Conservation (phyloP, 30 jellyfish, hydroid and myxozoan species). For the Hydractinia echinata region DNA sequence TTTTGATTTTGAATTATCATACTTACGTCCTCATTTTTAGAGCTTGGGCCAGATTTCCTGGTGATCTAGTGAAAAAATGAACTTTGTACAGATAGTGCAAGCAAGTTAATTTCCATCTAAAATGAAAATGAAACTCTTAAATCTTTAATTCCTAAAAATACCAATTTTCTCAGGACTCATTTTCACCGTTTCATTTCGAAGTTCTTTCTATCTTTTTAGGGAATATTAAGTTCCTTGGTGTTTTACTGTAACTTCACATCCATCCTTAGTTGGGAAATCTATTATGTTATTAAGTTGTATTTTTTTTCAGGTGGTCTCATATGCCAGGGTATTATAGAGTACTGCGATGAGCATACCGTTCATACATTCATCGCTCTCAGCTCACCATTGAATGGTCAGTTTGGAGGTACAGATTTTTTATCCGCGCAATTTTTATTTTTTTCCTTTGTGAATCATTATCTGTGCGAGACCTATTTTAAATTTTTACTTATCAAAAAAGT, state of each 20-base stretch:
- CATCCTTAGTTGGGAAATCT: background rate
- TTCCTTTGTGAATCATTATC: background rate
- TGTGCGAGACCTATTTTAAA: background rate
- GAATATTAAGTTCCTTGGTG: background rate
- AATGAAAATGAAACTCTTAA: too few relatives aligned
- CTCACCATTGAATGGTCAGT: slow-evolving; percentile 89
- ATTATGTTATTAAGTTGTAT: background rate
- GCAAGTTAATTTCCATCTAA: too few relatives aligned
- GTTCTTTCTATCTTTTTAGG: background rate
- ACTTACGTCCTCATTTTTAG: too few relatives aligned
- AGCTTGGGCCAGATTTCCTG: too few relatives aligned
- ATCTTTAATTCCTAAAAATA: too few relatives aligned
- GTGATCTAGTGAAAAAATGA: too few relatives aligned
- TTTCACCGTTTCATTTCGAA: background rate
- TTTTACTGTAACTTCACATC: background rate
- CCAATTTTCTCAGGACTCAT: too few relatives aligned
- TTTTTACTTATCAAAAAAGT: background rate
- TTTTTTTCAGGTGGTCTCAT: slow-evolving; percentile 83
- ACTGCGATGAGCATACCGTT: slow-evolving; percentile 60
- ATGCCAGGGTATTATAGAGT: slow-evolving; percentile 80
- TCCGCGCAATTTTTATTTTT: background rate
- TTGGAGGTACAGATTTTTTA: slow-evolving; percentile 59
- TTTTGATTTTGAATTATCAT: too few relatives aligned
- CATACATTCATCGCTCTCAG: slow-evolving; percentile 71
- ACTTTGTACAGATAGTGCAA: too few relatives aligned